phyloP scores from a whole-genome alignment of 2,888 invertebrate genomes.

The Volucella inflata region DNA sequence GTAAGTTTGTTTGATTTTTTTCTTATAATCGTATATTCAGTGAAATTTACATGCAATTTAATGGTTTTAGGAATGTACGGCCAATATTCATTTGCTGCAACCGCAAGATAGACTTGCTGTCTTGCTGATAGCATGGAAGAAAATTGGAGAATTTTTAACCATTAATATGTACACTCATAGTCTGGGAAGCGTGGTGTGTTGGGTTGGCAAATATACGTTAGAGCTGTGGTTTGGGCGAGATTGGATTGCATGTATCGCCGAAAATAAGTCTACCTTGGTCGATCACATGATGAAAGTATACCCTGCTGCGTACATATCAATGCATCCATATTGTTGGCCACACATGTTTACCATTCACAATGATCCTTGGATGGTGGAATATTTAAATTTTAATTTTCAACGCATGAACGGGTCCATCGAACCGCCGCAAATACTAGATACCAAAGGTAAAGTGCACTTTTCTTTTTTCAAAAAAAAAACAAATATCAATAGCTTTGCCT shows the following conservation, averaged over 20 bases:
- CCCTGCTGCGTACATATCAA: constrained; percentile 55
- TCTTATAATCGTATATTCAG: background rate
- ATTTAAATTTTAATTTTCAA: constrained; percentile 64
- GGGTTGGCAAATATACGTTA: constrained; percentile 52
- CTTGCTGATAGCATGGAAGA: constrained; percentile 56
- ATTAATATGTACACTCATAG: constrained; percentile 26
- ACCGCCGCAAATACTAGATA: constrained; percentile 11
- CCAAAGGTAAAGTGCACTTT: constrained; percentile 21
- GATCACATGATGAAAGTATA: constrained; percentile 71
- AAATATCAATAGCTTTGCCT: constrained; percentile 5
- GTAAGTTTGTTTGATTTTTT: constrained; percentile 75
- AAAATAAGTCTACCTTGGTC: constrained; percentile 52
- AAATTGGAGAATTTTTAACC: constrained; percentile 53
- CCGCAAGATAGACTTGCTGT: constrained; percentile 49
- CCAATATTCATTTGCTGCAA: constrained; percentile 38
- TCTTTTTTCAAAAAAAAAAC: background rate
- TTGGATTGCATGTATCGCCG: constrained; percentile 52
- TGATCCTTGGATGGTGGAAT: constrained; percentile 69
- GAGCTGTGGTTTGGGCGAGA: constrained; percentile 69
- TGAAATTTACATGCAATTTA: background rate
- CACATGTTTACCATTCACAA: constrained; percentile 68
- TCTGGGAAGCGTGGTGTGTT: constrained; percentile 41
- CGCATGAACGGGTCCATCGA: constrained; percentile 42
- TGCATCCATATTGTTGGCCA: constrained; percentile 65
- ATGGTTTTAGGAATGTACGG: constrained; percentile 45